phyloP scores from a whole-genome alignment of 2,113 vertebrate species.

The Delphinapterus leucas region DNA sequence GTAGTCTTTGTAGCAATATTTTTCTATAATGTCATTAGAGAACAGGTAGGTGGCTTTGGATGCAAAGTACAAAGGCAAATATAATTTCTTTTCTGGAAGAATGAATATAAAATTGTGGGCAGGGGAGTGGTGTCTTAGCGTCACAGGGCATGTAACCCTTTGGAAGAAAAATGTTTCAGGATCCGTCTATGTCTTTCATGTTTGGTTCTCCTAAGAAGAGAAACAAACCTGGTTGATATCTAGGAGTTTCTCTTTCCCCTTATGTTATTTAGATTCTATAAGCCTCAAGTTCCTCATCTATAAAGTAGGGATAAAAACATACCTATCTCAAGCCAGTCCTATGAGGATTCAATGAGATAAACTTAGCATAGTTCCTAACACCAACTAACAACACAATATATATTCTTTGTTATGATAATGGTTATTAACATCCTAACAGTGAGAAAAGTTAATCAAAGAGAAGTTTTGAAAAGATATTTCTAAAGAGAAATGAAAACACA shows the following conservation, averaged over 20 bases:
- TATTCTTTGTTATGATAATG: background rate
- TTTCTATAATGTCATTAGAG: background rate
- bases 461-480: background rate
- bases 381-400: background rate
- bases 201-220: background rate
- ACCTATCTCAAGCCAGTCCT: background rate
- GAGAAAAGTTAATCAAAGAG: background rate
- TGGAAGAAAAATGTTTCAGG: background rate
- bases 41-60: background rate
- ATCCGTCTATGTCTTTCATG: background rate
- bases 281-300: background rate
- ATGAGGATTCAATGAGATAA: background rate
- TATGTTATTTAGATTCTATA: background rate
- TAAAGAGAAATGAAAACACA: background rate
- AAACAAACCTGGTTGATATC: background rate
- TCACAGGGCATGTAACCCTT: background rate
- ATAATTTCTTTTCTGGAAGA: background rate
- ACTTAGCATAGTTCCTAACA: background rate
- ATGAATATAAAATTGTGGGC: background rate
- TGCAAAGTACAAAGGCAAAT: background rate
- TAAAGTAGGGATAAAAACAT: background rate
- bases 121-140: rapidly evolving
- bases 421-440: background rate
- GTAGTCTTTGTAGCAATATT: background rate
- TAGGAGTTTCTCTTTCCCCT: background rate